These are phyloP conservation scores for Pseudopodoces humilis DNA, from an alignment of 2,113 vertebrate genomes.

Conservation along the genomic window DNA sequence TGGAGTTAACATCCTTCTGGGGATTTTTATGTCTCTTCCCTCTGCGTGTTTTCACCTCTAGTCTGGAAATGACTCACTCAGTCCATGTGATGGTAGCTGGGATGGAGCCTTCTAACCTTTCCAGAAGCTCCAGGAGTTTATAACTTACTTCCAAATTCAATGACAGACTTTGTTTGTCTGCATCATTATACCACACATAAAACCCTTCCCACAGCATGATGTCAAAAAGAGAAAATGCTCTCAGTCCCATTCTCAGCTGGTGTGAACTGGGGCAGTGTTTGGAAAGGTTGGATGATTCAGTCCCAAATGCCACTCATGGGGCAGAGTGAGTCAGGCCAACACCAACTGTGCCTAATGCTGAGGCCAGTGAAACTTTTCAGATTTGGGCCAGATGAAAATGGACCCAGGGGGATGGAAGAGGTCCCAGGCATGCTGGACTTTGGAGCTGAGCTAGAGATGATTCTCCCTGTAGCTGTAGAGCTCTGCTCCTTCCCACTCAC, in stretches of 20 bases:
- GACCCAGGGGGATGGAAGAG: background rate
- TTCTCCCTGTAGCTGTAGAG: background rate
- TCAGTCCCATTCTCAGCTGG: background rate
- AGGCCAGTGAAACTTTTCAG: background rate
- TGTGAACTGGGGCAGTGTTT: background rate
- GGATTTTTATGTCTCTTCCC: constrained; percentile 56
- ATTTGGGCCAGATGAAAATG: background rate
- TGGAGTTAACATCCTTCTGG: constrained; percentile 55
- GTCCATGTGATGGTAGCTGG: constrained; percentile 39
- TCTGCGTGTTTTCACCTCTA: constrained; percentile 53
- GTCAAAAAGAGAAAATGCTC: constrained; percentile 4
- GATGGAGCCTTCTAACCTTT: constrained; percentile 55
- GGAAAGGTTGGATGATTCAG: constrained; percentile 19
- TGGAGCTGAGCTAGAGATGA: background rate
- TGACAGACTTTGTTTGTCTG: constrained; percentile 41
- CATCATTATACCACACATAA: background rate
- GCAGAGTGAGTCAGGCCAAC: constrained; percentile 30
- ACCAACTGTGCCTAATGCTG: background rate
- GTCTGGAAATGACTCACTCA: constrained; percentile 66
- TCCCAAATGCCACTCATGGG: background rate
- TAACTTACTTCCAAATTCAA: constrained; percentile 4
- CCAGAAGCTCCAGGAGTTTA: constrained; percentile 59
- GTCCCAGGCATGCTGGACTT: background rate
- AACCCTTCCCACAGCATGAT: constrained; percentile 25
- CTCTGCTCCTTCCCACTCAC: background rate